Evolutionary conservation across 2,113 vertebrate genomes (phyloP), one percentile per base, ranked within the genome.

Genomic region (Micronycteris hirsuta): DNA sequence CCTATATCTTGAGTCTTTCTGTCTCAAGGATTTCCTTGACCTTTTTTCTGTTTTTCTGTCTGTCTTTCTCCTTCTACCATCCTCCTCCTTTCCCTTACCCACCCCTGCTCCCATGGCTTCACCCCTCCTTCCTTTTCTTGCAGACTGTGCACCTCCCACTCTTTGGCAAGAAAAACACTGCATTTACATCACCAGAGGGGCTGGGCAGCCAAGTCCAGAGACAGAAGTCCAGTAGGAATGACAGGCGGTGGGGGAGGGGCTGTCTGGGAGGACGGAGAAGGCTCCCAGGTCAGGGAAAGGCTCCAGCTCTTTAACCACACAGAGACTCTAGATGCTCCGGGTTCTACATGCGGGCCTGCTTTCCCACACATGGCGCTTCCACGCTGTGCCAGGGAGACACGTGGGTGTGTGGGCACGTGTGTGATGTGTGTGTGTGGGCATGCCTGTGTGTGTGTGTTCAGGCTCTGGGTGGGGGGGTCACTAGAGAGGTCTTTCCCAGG

Each of bases 21-120:
- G 14, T 41, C 9, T 28, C 1, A 6, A 31, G n/a, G 28, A 7
- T 45, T 45, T 41, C 12, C 49, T 68, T 31, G 45, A 36, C 22
- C 10, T 9, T 54, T 24, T 26, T 61, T 28, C 47, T 65, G 22
- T 38, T 13, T 63, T 91, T 82, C 45, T 41, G 31, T 20, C 33
- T 52, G 22, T 65, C 45, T 14, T 9, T 52, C 58, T 82, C 20
- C 52, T 11, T 12, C 38, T 28, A 38, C 54, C 31, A 7, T 8
- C 28, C 2, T 28, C 0, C 0, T 15, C 5, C 33, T 3, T 0
- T 2, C 49, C 0, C 1, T 61, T 73, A 36, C 26, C 20, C 47
- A 1, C 33, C 49, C 41, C 38, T 13, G 13, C 73, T 19, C 33
- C 43, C 36, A 24, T 4, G 11, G n/a, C 47, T 61, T 28, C 36